Evolutionary conservation across 2,113 vertebrate genomes (phyloP).

Genomic region (Baryphthengus martii): DNA sequence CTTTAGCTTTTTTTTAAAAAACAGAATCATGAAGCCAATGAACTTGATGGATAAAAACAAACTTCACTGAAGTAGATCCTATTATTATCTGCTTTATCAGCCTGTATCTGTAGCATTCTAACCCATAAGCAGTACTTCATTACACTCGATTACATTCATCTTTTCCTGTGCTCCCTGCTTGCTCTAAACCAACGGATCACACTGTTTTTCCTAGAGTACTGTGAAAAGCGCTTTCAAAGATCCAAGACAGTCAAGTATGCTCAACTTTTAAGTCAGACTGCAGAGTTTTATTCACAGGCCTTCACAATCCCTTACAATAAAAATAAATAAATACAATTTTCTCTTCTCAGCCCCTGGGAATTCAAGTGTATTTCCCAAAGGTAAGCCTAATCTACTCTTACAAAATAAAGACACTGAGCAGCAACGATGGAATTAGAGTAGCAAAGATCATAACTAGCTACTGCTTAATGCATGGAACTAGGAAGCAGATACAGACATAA

Average conservation of each 20-base stretch:
- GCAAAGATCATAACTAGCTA: background rate
- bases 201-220: background rate
- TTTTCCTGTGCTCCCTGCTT: background rate
- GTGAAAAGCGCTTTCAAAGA: background rate
- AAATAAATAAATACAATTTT: background rate
- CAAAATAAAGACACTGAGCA: background rate
- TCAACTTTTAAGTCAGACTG: background rate
- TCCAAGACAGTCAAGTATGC: background rate
- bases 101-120: background rate
- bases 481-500: background rate
- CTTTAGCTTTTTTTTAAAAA: background rate
- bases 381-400: background rate
- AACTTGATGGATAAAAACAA: background rate
- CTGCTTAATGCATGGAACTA: rapidly evolving
- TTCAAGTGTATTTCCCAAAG: background rate
- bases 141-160: background rate
- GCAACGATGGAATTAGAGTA: background rate
- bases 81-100: background rate
- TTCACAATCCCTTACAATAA: background rate
- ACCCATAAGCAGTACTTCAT: background rate
- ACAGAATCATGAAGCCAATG: background rate
- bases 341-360: background rate
- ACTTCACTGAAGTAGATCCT: background rate
- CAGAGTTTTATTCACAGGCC: background rate
- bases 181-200: background rate